phyloP scores from a whole-genome alignment of 2,797 vertebrate genomes.

The Argyrosomus regius region DNA sequence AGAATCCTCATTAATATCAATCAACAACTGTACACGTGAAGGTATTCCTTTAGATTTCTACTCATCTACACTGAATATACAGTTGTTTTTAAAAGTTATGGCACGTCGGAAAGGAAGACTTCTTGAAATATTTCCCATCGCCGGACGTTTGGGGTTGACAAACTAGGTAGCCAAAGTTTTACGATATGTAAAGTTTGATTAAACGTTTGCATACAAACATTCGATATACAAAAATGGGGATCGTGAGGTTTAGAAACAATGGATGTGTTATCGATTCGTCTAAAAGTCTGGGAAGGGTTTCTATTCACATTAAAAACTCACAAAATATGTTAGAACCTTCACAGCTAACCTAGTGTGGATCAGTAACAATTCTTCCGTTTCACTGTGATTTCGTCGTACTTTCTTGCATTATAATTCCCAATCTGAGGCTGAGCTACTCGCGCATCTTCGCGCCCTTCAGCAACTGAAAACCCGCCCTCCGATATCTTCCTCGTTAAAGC shows the following conservation, averaged over 20 bases:
- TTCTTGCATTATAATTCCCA: background rate
- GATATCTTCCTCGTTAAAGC: slow-evolving; percentile 85
- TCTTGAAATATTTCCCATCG: background rate
- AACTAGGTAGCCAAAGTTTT: background rate
- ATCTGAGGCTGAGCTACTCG: background rate
- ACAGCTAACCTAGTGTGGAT: background rate
- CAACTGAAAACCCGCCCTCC: slow-evolving; percentile 85
- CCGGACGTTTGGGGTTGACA: background rate
- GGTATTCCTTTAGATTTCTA: slow-evolving; percentile 23
- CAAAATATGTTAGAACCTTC: slow-evolving; percentile 40
- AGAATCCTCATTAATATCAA: background rate
- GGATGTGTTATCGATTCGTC: background rate
- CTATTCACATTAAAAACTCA: slow-evolving; percentile 18
- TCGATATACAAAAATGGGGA: slow-evolving; percentile 23
- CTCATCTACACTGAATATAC: slow-evolving; percentile 32
- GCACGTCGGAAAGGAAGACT: slow-evolving; percentile 57
- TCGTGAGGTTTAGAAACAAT: slow-evolving; percentile 5
- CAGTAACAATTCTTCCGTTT: background rate
- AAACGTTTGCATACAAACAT: slow-evolving; percentile 5
- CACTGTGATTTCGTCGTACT: background rate
- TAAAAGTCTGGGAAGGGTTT: slow-evolving; percentile 7
- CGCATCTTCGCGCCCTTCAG: slow-evolving; percentile 52
- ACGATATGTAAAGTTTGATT: background rate
- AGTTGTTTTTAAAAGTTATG: slow-evolving; percentile 54
- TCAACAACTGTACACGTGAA: background rate